Base-by-base conservation (phyloP, 2,888 invertebrate species). In the Tetragnatha montana region DNA sequence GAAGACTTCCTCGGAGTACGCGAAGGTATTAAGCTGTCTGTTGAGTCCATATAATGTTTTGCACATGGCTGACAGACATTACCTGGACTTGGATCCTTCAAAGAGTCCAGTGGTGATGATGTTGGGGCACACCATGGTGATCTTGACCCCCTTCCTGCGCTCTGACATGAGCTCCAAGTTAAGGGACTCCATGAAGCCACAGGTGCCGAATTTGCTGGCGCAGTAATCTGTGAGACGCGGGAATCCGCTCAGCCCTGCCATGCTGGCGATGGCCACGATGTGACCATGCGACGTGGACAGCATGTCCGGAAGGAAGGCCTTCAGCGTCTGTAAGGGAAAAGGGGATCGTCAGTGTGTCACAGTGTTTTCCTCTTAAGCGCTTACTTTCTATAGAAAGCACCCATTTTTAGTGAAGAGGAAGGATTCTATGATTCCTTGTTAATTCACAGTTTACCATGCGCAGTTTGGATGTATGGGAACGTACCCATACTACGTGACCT, bases 91-190 rank as follows among this genome's bases (percentile, higher is more conserved):
- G 0, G 81, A 97, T 92, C 98, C 97, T 90, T 97, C 96, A 93
- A 99, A 99, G 98, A 99, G 98, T 92, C 98, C 98, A 0, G 99
- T 99, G 93, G 98, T 97, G 92, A 99, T 98, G 93, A 97, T 98
- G 94, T 96, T 98, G 0, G 99, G 99, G 93, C 98, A 98, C 91
- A 99, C 96, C 69, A 96, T 96, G 0, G 98, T 98, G 0, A 97
- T 97, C 92, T 96, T 95, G 21, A 99, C 96, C 47, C 96, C 96
- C 92, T 95, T 92, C 83, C 93, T 93, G 0, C 93, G 93, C 79
- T 75, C 88, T 4, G 35, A 51, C 3, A 85, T 47, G 0, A 98
- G 94, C 93, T 97, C 98, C 0, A 96, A 95, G 91, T 96, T 95
- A 0, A 99, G 94, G 91, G 98, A 96, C 93, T 99, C 98, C 92